Conservation (phyloP, 2,113 vertebrate genomes). For the Zosterops borbonicus region DNA sequence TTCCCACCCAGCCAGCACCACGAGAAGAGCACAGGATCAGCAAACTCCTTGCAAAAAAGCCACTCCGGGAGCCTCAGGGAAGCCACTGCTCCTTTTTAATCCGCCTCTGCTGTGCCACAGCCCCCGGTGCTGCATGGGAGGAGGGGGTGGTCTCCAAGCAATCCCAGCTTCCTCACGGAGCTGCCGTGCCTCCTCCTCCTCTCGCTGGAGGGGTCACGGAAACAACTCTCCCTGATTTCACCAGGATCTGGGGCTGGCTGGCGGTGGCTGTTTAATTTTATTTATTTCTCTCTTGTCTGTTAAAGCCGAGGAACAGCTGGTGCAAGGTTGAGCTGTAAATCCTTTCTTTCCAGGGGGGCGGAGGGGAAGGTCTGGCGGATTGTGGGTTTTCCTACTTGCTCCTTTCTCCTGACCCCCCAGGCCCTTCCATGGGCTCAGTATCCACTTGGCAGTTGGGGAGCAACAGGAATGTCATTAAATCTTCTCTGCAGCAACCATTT, state of each 20-base stretch:
- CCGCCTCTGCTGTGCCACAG: background rate
- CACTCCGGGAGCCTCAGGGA: background rate
- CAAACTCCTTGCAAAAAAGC: background rate
- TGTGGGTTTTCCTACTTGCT: constrained; percentile 50
- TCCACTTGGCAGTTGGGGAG: background rate
- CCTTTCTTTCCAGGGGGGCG: constrained; percentile 66
- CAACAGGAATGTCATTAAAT: background rate
- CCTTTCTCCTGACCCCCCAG: constrained; percentile 18
- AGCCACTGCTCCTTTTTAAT: constrained; percentile 48
- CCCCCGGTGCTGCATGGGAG: background rate
- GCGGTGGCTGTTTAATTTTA: constrained; percentile 65
- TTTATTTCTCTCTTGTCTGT: constrained; percentile 70
- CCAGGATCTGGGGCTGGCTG: constrained; percentile 19
- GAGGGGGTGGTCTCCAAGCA: background rate
- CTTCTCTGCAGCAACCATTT: background rate
- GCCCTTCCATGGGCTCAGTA: background rate
- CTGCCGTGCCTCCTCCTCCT: background rate
- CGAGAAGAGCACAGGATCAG: background rate
- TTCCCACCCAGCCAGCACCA: background rate
- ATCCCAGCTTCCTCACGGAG: background rate
- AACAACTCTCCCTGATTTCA: constrained; percentile 62
- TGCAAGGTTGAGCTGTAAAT: constrained; percentile 73
- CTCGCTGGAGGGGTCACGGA: background rate
- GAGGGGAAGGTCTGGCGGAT: constrained; percentile 15
- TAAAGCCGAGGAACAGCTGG: constrained; percentile 72